A percentile compares a stretch with the other conserved stretches of the same genome.
Evolutionary conservation across 2,888 invertebrate species (phyloP).

Genomic region (Noctuana brunneofusca): DNA sequence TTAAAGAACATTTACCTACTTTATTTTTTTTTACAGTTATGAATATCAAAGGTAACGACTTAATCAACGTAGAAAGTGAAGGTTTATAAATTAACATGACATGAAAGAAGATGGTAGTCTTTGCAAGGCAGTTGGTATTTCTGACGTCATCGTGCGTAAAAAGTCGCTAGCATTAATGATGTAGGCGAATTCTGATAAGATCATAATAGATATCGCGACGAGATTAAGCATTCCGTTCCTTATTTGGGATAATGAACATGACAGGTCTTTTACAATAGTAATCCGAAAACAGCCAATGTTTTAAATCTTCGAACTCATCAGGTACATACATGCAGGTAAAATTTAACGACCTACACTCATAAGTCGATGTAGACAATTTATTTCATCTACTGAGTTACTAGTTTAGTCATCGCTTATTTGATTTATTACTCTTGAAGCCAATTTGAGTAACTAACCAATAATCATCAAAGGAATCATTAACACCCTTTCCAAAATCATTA

Average conservation of each 20-base stretch:
- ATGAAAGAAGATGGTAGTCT: conserved; percentile 64
- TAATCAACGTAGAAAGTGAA: conserved; percentile 10
- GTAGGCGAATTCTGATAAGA: conserved; percentile 53
- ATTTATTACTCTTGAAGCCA: conserved; percentile 26
- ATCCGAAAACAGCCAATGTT: not conserved
- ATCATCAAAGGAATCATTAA: conserved; percentile 31
- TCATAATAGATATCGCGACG: not conserved
- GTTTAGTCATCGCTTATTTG: conserved; percentile 25
- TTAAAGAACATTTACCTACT: too few relatives aligned
- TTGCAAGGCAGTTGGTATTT: conserved; percentile 58
- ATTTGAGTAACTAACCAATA: conserved; percentile 27
- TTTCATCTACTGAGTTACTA: not conserved
- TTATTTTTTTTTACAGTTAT: too few relatives aligned
- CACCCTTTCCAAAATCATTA: conserved; percentile 34
- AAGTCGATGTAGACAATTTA: conserved; percentile 32
- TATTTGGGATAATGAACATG: not conserved
- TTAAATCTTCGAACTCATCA: not conserved
- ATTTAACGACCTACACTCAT: conserved; percentile 1
- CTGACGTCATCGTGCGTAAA: conserved; percentile 60
- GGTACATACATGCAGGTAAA: too few relatives aligned
- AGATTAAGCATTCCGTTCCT: not conserved
- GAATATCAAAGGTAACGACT: not conserved
- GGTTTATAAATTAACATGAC: conserved; percentile 42
- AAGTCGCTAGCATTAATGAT: conserved; percentile 57
- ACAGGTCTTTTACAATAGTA: conserved; percentile 38